A percentile compares a stretch with the other conserved stretches of the same genome.
Evolutionary conservation across 1,140 invertebrate species (phyloP).

Genomic region (Drosophila novamexicana): DNA sequence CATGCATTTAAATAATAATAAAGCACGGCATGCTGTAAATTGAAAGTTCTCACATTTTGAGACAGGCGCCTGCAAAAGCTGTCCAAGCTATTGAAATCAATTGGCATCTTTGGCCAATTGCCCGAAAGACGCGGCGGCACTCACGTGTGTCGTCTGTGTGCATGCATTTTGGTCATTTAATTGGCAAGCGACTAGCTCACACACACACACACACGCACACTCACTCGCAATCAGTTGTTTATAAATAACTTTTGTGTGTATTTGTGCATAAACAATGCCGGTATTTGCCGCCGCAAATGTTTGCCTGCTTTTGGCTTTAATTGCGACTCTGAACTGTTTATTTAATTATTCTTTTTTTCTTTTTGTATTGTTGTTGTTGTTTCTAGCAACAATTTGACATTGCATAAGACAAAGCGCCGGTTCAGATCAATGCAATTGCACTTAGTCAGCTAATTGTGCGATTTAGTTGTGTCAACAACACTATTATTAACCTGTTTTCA

Average conservation of each 20-base stretch:
- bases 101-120: constrained; percentile 51
- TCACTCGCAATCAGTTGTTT: constrained; percentile 49
- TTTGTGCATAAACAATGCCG: constrained; percentile 37
- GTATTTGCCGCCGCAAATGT: constrained; percentile 36
- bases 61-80: constrained; percentile 15
- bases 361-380: not conserved
- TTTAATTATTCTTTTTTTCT: not conserved
- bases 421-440: not conserved
- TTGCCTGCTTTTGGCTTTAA: constrained; percentile 8
- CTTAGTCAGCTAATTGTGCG: not conserved
- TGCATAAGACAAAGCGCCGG: constrained; percentile 2
- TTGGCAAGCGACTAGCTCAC: constrained; percentile 28
- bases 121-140: constrained; percentile 52
- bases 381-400: not conserved
- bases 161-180: constrained; percentile 50
- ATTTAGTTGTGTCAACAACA: constrained; percentile 16
- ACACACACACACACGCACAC: constrained; percentile 30
- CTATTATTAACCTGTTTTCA: constrained; percentile 28
- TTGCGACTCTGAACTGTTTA: constrained; percentile 3
- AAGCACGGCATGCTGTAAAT: constrained; percentile 3
- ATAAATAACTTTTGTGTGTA: constrained; percentile 66
- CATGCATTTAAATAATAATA: constrained; percentile 38
- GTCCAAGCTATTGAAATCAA: constrained; percentile 26
- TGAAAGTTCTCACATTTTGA: not conserved
- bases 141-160: constrained; percentile 53